phyloP scores from a whole-genome alignment of 2,797 vertebrate species.

The Pagetopsis macropterus region DNA sequence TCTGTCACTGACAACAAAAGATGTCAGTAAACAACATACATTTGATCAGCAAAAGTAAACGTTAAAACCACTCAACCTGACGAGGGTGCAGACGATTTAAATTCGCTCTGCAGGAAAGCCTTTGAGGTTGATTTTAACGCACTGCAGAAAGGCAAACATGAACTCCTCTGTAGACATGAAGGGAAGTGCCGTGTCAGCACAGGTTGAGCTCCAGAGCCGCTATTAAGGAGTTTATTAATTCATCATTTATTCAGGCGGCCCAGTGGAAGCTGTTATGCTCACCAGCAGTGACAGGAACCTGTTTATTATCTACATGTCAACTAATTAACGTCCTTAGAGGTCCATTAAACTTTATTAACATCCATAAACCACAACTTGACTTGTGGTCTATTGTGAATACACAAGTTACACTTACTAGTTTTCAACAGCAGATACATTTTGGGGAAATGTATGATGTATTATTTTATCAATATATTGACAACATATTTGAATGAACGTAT shows the following conservation, averaged over 20 bases:
- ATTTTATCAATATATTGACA: not conserved
- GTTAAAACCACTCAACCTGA: not conserved
- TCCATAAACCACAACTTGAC: conserved; percentile 46
- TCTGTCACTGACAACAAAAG: conserved; percentile 34
- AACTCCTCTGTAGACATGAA: conserved; percentile 26
- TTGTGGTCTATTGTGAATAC: conserved; percentile 20
- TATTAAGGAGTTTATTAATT: conserved; percentile 61
- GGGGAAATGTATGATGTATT: conserved; percentile 1
- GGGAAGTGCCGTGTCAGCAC: conserved; percentile 9
- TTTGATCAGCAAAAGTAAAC: conserved; percentile 1
- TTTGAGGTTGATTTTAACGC: conserved; percentile 25
- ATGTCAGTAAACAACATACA: conserved; percentile 9
- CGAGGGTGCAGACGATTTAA: conserved; percentile 14
- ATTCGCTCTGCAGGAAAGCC: conserved; percentile 17
- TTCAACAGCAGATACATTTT: conserved; percentile 3
- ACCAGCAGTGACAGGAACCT: conserved; percentile 29
- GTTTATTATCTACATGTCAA: conserved; percentile 49
- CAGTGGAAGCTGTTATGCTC: conserved; percentile 27
- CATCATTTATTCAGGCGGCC: conserved; percentile 40
- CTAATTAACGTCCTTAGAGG: conserved; percentile 39
- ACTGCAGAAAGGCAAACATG: conserved; percentile 39
- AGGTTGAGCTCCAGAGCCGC: conserved; percentile 32
- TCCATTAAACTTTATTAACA: conserved; percentile 54
- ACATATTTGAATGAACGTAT: not conserved
- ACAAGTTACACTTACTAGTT: conserved; percentile 20